phyloP scores from a whole-genome alignment of 2,113 vertebrate genomes.

The Myanophis thanlyinensis region DNA sequence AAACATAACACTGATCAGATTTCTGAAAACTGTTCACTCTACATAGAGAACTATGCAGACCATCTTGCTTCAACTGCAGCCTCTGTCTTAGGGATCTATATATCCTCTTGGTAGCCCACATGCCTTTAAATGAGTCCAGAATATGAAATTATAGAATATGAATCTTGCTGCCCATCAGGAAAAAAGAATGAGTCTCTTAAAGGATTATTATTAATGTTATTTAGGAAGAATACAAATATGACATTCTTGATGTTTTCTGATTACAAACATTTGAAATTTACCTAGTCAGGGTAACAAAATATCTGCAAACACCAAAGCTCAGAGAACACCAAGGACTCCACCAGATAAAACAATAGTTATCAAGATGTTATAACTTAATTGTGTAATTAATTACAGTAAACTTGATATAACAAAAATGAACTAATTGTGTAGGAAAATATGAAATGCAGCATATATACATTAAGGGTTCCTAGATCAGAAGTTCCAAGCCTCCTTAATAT shows the following conservation, averaged over 20 bases:
- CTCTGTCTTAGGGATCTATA: conserved; percentile 16
- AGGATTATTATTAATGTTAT: not conserved
- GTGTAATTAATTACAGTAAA: no score
- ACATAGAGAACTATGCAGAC: not conserved
- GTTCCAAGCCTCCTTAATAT: not conserved
- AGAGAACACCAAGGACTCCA: no score
- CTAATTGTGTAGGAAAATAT: not conserved
- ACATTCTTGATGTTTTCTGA: conserved; percentile 16
- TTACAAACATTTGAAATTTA: conserved; percentile 9
- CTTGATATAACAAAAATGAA: not conserved
- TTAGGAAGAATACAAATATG: not conserved
- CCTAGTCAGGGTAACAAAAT: no score
- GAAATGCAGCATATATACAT: not conserved
- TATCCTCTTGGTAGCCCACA: conserved; percentile 46
- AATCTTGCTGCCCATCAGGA: not conserved
- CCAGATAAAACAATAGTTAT: not conserved
- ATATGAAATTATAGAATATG: conserved; percentile 12
- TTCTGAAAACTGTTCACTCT: conserved; percentile 16
- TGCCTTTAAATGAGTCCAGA: conserved; percentile 24
- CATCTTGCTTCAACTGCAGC: conserved; percentile 20
- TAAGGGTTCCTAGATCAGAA: not conserved
- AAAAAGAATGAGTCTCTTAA: not conserved
- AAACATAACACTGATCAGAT: conserved; percentile 15
- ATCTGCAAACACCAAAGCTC: not conserved
- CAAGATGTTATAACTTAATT: not conserved